Conservation (phyloP, 2,113 vertebrate genomes). For the Archilochus colubris region DNA sequence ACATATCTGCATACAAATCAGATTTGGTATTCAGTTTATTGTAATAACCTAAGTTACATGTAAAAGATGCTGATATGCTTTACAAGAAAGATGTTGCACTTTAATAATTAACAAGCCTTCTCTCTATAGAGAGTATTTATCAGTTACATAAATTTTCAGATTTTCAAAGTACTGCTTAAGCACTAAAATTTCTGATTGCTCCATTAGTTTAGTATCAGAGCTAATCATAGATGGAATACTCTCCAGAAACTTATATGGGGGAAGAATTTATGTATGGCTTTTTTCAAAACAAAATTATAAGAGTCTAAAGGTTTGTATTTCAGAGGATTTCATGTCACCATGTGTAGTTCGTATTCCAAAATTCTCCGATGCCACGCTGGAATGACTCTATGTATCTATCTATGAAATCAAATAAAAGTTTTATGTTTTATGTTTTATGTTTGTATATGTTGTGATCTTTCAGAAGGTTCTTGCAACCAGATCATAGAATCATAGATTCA, state of each 20-base stretch:
- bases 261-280: background rate
- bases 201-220: background rate
- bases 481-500: too few relatives aligned
- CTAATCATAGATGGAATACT: background rate
- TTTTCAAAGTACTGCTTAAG: slow-evolving; percentile 35
- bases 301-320: background rate
- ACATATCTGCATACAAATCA: slow-evolving; percentile 50
- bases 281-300: background rate
- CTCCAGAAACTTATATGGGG: slow-evolving; percentile 20
- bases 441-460: background rate
- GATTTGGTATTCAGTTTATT: slow-evolving; percentile 54
- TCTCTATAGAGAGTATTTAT: slow-evolving; percentile 46
- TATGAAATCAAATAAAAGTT: background rate
- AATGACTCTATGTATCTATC: accelerated
- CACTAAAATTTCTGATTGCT: background rate
- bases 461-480: background rate
- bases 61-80: slow-evolving; percentile 49
- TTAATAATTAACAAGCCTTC: slow-evolving; percentile 46
- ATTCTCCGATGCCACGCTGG: background rate
- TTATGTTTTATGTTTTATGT: background rate
- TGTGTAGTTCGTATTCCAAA: background rate
- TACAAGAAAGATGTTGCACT: slow-evolving; percentile 39
- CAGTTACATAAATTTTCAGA: slow-evolving; percentile 33
- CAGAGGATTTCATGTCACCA: background rate
- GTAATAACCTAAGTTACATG: slow-evolving; percentile 37